A percentile compares a stretch with the other conserved stretches of the same genome.
Evolutionary conservation across 2,888 invertebrate genomes (phyloP).

Genomic region (Orchesella flavescens): DNA sequence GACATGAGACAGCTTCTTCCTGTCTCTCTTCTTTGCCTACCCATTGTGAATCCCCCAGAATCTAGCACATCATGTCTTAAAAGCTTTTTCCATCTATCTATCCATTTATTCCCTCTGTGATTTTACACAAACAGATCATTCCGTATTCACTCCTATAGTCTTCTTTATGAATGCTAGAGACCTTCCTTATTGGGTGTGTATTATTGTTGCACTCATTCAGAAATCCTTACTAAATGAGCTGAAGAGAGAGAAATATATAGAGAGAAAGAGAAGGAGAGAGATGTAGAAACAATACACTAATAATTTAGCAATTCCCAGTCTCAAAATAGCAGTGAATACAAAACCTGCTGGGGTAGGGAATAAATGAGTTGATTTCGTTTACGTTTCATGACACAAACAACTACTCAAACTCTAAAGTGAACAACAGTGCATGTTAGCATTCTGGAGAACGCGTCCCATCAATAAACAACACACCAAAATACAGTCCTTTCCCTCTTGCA

Average conservation of each 20-base stretch:
- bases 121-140: slow-evolving; percentile 62
- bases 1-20: slow-evolving; percentile 62
- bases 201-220: slow-evolving; percentile 26
- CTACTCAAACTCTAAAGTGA: slow-evolving; percentile 10
- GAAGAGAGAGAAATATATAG: too few species aligned
- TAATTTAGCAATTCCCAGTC: slow-evolving; percentile 62
- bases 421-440: neutral
- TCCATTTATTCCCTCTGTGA: slow-evolving; percentile 41
- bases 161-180: neutral
- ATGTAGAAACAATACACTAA: slow-evolving; percentile 53
- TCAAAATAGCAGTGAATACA: slow-evolving; percentile 36
- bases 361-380: slow-evolving; percentile 48
- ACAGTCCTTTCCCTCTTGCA: too few species aligned
- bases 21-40: slow-evolving; percentile 34
- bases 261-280: slow-evolving; percentile 31
- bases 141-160: slow-evolving; percentile 33
- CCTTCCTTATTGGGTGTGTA: slow-evolving; percentile 1
- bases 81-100: slow-evolving; percentile 59
- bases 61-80: slow-evolving; percentile 51
- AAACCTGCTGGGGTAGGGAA: slow-evolving; percentile 31
- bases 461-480: too few species aligned
- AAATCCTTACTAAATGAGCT: slow-evolving; percentile 32
- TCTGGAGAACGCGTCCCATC: too few species aligned
- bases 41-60: neutral
- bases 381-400: slow-evolving; percentile 50